Conservation (phyloP, 2,797 vertebrate species). For the Rhyacichthys aspro region DNA sequence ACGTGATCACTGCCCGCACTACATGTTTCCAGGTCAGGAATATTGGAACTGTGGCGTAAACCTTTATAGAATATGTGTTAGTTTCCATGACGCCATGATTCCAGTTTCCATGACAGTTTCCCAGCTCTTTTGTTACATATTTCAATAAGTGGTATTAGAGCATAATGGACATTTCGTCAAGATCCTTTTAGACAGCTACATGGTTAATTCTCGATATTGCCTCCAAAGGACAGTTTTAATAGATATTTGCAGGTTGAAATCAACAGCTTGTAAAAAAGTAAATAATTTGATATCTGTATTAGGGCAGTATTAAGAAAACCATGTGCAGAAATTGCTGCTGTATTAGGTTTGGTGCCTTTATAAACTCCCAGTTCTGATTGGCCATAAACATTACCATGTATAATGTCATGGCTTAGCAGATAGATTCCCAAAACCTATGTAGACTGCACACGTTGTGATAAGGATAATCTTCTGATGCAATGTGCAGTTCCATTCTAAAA, state of each 20-base stretch:
- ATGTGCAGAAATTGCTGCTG: no score
- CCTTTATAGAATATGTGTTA: slow-evolving; percentile 12
- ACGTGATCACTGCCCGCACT: neutral
- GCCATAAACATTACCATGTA: no score
- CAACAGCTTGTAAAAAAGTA: neutral
- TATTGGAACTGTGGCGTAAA: neutral
- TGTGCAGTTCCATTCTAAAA: no score
- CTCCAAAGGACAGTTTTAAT: neutral
- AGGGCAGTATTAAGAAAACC: no score
- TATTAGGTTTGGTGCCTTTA: no score
- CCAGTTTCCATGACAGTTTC: slow-evolving; percentile 24
- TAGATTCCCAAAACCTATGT: no score
- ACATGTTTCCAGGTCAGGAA: neutral
- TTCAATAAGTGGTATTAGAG: slow-evolving; percentile 22
- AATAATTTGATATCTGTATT: no score
- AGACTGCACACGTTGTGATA: no score
- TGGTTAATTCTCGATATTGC: neutral
- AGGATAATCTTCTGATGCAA: no score
- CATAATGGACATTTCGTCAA: slow-evolving; percentile 8
- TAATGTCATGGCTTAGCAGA: no score
- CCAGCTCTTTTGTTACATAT: slow-evolving; percentile 17
- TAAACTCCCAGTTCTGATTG: no score
- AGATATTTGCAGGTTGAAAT: neutral
- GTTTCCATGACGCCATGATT: slow-evolving; percentile 30
- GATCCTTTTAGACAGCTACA: neutral